Base-by-base conservation (phyloP, 2,888 invertebrate species). In the Plagodis pulveraria region DNA sequence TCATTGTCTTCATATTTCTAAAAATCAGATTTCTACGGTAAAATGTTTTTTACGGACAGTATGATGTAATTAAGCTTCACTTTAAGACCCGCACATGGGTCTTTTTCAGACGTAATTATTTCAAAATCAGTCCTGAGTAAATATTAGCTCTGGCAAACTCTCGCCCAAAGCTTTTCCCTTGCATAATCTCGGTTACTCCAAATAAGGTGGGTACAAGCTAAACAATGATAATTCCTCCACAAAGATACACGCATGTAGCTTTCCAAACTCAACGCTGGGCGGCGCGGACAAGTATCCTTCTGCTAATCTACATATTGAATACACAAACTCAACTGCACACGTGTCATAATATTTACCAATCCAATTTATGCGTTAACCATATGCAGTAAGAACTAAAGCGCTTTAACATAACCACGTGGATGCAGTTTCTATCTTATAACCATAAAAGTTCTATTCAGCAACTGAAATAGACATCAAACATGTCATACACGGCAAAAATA, bases 301-400 rank as follows among this genome's bases (percentile, higher is more conserved):
- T 77, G 80, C 87, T 87, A 85, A 91, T 90, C 86, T 89, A 81
- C 89, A 90, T 90, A 88, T 84, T 80, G 78, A 77, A 81, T 78
- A 77, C 73, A 75, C 77, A 77, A 77, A 78, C 76, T 73, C 74
- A 49, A 72, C 73, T 69, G 72, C 71, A 69, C 70, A 69, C 62
- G 65, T 63, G 52, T 65, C 64, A 57, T 65, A 67, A 65, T 59
- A 65, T 47, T 64, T 65, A 55, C 57, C 58, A 67, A 52, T 8
- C 63, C 46, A 76, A 64, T 73, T 57, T 66, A 60, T 64, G 64
- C 77, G 61, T 65, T 78, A 72, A 2, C 47, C 33, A 35, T 38
- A 41, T 34, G 45, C 6, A 60, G 63, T 73, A 74, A 67, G 69
- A 69, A 61, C 59, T 63, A 65, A 46, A 63, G 43, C 48, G 47